Conservation (phyloP, 1,140 invertebrate genomes). For the Calephelis nemesis region DNA sequence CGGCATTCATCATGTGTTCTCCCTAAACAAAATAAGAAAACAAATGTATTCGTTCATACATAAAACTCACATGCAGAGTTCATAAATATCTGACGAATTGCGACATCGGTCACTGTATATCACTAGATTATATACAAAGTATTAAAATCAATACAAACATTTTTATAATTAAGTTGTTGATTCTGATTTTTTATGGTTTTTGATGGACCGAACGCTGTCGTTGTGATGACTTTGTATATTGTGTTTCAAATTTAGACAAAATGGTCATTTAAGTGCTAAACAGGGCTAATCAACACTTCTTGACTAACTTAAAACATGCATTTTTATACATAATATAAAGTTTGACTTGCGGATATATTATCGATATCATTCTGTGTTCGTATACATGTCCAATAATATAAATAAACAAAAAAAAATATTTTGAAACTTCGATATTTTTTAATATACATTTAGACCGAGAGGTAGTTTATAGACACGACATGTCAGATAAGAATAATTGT, state of each 20-base stretch:
- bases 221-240: background rate
- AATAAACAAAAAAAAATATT: too few species aligned
- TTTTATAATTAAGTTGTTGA: background rate
- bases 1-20: background rate
- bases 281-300: background rate
- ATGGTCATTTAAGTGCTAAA: background rate
- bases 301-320: background rate
- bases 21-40: background rate
- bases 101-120: background rate
- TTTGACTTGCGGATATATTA: too few species aligned
- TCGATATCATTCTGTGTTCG: too few species aligned
- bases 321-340: too few species aligned
- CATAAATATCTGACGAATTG: conserved; percentile 13
- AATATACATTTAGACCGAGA: too few species aligned
- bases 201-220: background rate
- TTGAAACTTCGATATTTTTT: too few species aligned
- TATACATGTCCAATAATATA: too few species aligned
- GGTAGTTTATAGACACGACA: too few species aligned
- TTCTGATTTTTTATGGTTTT: too few species aligned
- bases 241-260: background rate
- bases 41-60: conserved; percentile 9
- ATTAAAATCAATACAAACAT: background rate
- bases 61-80: conserved; percentile 7
- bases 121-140: background rate
- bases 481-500: too few species aligned